These are phyloP conservation scores for Lochmaea crataegi DNA, from an alignment of 2,888 invertebrate genomes.

Conservation along the genomic window DNA sequence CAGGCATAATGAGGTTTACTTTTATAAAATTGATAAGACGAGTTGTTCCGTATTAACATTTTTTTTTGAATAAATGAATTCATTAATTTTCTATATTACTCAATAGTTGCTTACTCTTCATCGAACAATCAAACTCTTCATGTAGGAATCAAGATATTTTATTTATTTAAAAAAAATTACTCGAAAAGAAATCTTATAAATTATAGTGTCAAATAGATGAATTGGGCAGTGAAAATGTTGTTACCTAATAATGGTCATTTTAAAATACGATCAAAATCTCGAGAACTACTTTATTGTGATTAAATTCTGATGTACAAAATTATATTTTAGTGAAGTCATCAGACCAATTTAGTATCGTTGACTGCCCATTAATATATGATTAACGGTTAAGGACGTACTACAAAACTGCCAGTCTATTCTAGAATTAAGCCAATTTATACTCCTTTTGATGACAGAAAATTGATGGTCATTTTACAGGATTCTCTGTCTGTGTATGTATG, in stretches of 20 bases:
- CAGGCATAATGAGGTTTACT: slow-evolving; percentile 23
- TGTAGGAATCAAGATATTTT: slow-evolving; percentile 1
- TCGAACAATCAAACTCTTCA: slow-evolving; percentile 13
- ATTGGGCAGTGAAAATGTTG: background rate
- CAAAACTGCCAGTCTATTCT: too few species aligned
- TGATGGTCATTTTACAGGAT: too few species aligned
- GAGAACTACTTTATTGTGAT: too few species aligned
- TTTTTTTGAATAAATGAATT: slow-evolving; percentile 17
- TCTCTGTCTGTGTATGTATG: too few species aligned
- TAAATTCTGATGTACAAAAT: too few species aligned
- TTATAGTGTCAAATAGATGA: background rate
- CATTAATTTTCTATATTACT: slow-evolving; percentile 11
- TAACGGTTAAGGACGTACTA: too few species aligned
- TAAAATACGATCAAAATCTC: background rate
- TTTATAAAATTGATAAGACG: slow-evolving; percentile 16
- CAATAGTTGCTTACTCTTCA: slow-evolving; percentile 13
- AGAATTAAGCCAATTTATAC: too few species aligned
- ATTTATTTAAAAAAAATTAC: background rate
- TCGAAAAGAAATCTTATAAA: background rate
- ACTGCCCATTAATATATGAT: too few species aligned
- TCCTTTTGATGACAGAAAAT: too few species aligned
- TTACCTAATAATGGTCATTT: background rate
- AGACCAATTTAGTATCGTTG: too few species aligned
- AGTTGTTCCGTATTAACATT: slow-evolving; percentile 11
- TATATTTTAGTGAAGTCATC: too few species aligned